Evolutionary conservation across 2,797 vertebrate species (phyloP).

Genomic region (Bradypodion ventrale): DNA sequence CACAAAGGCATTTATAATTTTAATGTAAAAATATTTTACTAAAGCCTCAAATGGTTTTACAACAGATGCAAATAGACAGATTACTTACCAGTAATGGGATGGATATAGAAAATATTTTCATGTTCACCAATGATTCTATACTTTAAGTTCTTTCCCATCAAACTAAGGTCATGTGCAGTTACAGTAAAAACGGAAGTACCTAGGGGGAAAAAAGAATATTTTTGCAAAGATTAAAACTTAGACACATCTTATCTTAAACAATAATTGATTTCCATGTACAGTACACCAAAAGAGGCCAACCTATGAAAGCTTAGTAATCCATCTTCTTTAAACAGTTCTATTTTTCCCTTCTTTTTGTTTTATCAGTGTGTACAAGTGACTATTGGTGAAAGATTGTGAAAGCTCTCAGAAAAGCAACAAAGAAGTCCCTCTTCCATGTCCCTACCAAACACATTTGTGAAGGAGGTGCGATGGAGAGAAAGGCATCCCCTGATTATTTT

Average conservation of each 20-base stretch:
- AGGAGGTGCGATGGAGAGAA: too few relatives aligned
- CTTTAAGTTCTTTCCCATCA: slow-evolving; percentile 72
- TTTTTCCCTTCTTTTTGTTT: not conserved
- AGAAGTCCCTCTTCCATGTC: too few relatives aligned
- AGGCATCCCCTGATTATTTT: too few relatives aligned
- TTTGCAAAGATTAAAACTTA: not conserved
- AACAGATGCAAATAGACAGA: not conserved
- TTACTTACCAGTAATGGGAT: slow-evolving; percentile 81
- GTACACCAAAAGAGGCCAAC: not conserved
- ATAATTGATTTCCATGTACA: not conserved
- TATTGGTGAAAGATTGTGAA: not conserved
- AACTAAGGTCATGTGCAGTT: slow-evolving; percentile 75
- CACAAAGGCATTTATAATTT: slow-evolving; percentile 8
- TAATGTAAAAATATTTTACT: slow-evolving; percentile 24
- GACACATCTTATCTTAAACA: slow-evolving; percentile 3
- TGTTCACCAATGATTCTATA: slow-evolving; percentile 86
- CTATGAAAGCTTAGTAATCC: not conserved
- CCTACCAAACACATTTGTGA: too few relatives aligned
- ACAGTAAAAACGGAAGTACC: slow-evolving; percentile 85
- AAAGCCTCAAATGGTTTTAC: slow-evolving; percentile 26
- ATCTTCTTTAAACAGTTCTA: not conserved
- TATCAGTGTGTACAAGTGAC: not conserved
- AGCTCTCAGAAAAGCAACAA: too few relatives aligned
- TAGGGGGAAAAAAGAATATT: slow-evolving; percentile 55
- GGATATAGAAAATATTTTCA: slow-evolving; percentile 83